phyloP scores from a whole-genome alignment of 1,140 invertebrate species.

The Acromyrmex heyeri region DNA sequence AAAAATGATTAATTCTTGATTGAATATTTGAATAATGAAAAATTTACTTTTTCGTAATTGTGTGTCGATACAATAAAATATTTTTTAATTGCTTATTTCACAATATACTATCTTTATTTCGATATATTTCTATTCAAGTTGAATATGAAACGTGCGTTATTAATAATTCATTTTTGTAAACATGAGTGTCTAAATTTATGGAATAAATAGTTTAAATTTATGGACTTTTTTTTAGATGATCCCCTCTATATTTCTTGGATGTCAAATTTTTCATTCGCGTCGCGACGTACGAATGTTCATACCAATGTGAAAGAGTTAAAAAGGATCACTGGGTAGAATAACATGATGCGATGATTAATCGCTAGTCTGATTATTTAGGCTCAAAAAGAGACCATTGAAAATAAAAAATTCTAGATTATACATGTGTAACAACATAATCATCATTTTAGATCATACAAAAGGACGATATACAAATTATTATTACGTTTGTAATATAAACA shows the following conservation, averaged over 20 bases:
- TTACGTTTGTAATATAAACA: slow-evolving; percentile 37
- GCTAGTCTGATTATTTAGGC: slow-evolving; percentile 7
- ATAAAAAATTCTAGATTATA: slow-evolving; percentile 13
- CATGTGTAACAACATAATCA: slow-evolving; percentile 54
- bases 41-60: neutral
- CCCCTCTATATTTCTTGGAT: neutral
- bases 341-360: slow-evolving; percentile 64
- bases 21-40: neutral
- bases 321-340: slow-evolving; percentile 26
- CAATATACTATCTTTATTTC: neutral
- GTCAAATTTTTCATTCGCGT: slow-evolving; percentile 27
- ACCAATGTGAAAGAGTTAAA: neutral
- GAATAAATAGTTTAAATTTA: no score
- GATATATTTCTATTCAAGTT: neutral
- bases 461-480: slow-evolving; percentile 4
- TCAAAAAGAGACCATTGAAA: slow-evolving; percentile 34
- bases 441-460: neutral
- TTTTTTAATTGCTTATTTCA: neutral
- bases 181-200: neutral
- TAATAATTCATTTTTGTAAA: neutral
- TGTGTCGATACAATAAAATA: neutral
- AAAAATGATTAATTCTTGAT: neutral
- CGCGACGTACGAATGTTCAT: neutral
- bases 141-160: neutral
- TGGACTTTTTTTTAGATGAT: neutral